phyloP scores from a whole-genome alignment of 2,797 vertebrate genomes.

The Falco naumanni region DNA sequence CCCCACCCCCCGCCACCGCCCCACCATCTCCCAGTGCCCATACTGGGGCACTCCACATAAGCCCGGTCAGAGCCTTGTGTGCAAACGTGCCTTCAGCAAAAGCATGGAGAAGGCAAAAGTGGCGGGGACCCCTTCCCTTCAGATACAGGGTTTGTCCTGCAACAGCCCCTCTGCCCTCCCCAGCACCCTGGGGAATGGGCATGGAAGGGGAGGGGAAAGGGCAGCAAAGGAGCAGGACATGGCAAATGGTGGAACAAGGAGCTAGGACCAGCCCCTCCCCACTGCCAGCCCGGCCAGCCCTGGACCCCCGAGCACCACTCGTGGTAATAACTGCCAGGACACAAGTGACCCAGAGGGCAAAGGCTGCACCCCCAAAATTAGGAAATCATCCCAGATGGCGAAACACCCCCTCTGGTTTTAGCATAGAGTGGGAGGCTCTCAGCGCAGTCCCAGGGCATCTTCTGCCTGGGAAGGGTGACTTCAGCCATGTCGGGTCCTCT shows the following conservation, averaged over 20 bases:
- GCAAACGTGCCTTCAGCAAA: not conserved
- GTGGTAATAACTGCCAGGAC: not conserved
- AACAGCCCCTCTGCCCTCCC: not conserved
- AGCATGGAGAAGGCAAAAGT: not conserved
- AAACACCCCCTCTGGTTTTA: not conserved
- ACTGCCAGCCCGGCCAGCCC: accelerated
- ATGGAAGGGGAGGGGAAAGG: not conserved
- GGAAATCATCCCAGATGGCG: accelerated
- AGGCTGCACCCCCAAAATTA: not conserved
- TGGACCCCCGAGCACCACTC: accelerated
- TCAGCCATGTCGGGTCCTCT: not conserved
- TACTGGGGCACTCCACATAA: no score
- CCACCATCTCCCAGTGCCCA: not conserved
- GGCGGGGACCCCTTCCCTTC: not conserved
- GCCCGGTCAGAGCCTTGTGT: not conserved
- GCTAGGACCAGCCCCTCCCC: not conserved
- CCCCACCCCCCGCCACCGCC: no score
- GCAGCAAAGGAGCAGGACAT: not conserved
- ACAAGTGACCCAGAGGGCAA: not conserved
- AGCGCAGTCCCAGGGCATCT: not conserved
- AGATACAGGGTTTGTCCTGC: not conserved
- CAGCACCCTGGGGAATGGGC: not conserved
- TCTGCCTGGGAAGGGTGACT: not conserved
- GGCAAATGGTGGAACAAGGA: not conserved
- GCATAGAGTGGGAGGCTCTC: not conserved